These are phyloP conservation scores for Sciurus niger DNA, from an alignment of 2,113 vertebrate species.

Conservation along the genomic window DNA sequence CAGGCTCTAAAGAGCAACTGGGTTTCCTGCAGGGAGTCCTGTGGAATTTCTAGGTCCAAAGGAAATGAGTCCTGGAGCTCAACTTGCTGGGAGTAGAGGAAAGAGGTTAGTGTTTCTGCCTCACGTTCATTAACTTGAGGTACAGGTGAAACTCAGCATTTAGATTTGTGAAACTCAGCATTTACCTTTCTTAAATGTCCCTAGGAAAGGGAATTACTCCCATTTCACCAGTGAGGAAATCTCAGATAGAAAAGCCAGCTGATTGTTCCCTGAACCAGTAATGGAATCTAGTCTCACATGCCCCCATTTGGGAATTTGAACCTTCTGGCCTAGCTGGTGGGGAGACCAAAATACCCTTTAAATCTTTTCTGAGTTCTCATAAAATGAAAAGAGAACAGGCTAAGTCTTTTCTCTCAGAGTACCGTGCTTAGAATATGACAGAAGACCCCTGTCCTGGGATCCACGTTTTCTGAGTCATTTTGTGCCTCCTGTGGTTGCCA, in stretches of 20 bases:
- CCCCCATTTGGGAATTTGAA: background rate
- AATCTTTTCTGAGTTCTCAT: background rate
- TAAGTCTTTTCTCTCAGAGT: background rate
- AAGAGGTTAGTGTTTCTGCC: background rate
- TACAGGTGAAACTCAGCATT: background rate
- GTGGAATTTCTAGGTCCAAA: background rate
- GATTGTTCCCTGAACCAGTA: slow-evolving; percentile 21
- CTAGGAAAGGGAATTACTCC: background rate
- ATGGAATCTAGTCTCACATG: background rate
- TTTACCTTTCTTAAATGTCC: slow-evolving; percentile 49
- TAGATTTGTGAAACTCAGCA: background rate
- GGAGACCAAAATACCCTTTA: background rate
- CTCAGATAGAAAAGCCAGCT: slow-evolving; percentile 51
- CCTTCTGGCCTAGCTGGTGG: background rate
- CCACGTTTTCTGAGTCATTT: background rate
- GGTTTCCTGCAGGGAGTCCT: background rate
- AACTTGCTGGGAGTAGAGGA: background rate
- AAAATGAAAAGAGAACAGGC: background rate
- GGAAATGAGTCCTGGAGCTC: background rate
- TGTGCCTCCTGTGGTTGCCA: background rate
- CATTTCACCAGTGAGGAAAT: slow-evolving; percentile 43
- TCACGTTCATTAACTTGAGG: background rate
- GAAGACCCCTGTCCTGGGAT: background rate
- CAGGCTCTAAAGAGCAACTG: background rate
- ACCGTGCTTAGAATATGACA: background rate